Percentiles rank a stretch among this genome's conserved stretches.
Conservation (phyloP, 2,113 vertebrate genomes). For the Pedetes capensis region DNA sequence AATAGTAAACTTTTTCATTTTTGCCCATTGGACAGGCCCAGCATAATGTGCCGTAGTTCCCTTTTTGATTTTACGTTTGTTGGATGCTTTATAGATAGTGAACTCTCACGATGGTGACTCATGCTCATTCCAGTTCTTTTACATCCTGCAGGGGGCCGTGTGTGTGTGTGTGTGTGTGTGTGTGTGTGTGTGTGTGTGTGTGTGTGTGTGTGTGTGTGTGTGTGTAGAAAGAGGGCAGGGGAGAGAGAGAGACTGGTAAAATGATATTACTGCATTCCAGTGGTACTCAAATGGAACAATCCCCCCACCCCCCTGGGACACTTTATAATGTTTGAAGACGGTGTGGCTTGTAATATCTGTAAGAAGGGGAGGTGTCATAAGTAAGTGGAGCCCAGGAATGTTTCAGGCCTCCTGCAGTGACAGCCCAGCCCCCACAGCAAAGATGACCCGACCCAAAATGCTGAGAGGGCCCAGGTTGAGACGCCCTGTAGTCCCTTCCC, state of each 20-base stretch:
- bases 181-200: too few relatives aligned
- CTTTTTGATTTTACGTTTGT: background rate
- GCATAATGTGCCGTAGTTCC: background rate
- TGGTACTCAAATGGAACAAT: background rate
- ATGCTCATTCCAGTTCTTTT: background rate
- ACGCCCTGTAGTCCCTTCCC: accelerated
- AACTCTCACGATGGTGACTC: background rate
- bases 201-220: too few relatives aligned
- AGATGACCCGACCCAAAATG: background rate
- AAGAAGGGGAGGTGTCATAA: accelerated
- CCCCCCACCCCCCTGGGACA: accelerated
- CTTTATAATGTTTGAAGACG: background rate
- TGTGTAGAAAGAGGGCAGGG: too few relatives aligned
- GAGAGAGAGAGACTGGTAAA: too few relatives aligned
- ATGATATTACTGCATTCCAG: too few relatives aligned
- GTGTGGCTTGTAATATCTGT: background rate
- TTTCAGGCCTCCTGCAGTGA: accelerated
- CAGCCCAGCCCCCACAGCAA: background rate
- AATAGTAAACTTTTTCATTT: background rate
- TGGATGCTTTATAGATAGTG: background rate
- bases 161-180: background rate
- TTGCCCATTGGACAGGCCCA: background rate
- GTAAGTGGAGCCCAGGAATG: background rate
- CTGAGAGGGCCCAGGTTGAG: accelerated
- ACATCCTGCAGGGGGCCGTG: background rate